Base-by-base conservation (phyloP, 2,113 vertebrate genomes). In the Pogonocichla stellata region DNA sequence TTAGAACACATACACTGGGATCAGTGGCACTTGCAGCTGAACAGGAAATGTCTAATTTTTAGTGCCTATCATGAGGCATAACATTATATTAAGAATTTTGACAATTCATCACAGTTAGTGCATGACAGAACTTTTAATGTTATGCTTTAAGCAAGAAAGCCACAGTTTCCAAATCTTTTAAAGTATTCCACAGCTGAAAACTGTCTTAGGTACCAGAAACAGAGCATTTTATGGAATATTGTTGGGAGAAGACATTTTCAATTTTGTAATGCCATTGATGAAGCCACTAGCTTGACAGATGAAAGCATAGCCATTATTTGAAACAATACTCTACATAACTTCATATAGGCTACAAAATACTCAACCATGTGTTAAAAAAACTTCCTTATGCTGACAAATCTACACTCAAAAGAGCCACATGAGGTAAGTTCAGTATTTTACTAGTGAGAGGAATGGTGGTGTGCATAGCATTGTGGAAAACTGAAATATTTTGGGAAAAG, bases 391-490 rank as follows among this genome's bases (percentile, higher is more conserved):
- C 14, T 80, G 53, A 88, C 10, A 71, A 78, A 47, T 54, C 23
- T 58, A 40, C 56, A 71, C 4, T 9, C 0, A 0, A 70, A 90
- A 83, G 20, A 26, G 3, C 2, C 23, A 45, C 7, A 12, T 34
- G 20, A 42, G 12, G 4, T 73, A 69, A 80, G 10, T 86, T 77
- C 67, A 66, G 12, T 40, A 34, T 53, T 85, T 88, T 33, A 8
- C 31, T 82, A 31, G 10, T 24, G n/a, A 57, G n/a, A 53, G 22
- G 78, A 92, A 64, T 28, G 5, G 6, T 33, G 25, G 1, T 31
- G 4, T 47, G 6, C 25, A 38, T 2, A 50, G 5, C 20, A 6
- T 29, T 92, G 20, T 2, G 47, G 24, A 67, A 4, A 60, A 22
- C 14, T 24, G 25, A 12, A 57, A 25, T 69, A n/a, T 79, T 93